These are phyloP conservation scores for Trachythela sp. DNA, from an alignment of 64 coral and sea anemone species.

Conservation along the genomic window DNA sequence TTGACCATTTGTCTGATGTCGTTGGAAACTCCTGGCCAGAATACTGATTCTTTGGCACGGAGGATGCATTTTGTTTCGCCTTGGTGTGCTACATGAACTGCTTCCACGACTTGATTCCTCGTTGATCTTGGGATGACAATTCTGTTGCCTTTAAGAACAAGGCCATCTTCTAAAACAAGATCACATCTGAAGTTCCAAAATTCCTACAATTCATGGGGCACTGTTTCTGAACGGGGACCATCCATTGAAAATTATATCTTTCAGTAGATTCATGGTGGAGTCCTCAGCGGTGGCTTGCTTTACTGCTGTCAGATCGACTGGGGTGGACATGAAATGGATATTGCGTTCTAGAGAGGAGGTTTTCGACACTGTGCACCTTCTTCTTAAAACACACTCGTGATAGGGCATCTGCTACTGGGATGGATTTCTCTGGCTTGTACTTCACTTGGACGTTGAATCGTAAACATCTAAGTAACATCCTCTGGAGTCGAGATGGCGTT, in stretches of 20 bases:
- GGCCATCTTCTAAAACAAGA: neutral
- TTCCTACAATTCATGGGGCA: neutral
- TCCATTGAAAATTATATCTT: neutral
- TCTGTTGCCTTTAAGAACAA: neutral
- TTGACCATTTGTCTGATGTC: slow-evolving; percentile 26
- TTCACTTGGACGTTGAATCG: slow-evolving; percentile 33
- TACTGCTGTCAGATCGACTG: neutral
- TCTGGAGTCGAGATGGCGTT: slow-evolving; percentile 38
- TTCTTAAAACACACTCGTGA: slow-evolving; percentile 38
- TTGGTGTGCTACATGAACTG: neutral
- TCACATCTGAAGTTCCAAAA: slow-evolving; percentile 19
- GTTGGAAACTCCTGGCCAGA: slow-evolving; percentile 13
- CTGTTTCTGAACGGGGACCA: neutral
- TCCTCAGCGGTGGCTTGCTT: neutral
- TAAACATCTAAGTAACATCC: slow-evolving; percentile 48
- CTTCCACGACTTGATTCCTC: neutral
- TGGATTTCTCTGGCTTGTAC: slow-evolving; percentile 33
- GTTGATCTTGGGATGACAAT: neutral
- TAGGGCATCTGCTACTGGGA: slow-evolving; percentile 41
- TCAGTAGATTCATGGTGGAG: neutral
- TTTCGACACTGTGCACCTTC: neutral
- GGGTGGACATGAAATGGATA: neutral
- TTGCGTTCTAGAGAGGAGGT: neutral
- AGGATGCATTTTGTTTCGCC: slow-evolving; percentile 13
- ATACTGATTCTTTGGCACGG: neutral